phyloP scores from a whole-genome alignment of 2,113 vertebrate genomes.

The Labrus mixtus region DNA sequence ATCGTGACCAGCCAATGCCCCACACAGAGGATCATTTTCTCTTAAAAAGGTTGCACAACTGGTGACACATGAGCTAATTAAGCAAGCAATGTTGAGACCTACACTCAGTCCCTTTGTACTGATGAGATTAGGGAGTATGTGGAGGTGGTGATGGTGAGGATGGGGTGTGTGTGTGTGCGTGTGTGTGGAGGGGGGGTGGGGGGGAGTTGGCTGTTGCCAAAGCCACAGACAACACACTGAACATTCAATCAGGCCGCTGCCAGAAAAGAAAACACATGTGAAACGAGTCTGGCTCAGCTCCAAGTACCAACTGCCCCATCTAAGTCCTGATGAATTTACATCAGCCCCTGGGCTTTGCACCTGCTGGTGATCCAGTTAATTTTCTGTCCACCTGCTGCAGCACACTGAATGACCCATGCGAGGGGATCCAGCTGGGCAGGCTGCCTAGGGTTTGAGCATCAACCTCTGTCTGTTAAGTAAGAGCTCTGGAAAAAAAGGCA shows the following conservation, averaged over 20 bases:
- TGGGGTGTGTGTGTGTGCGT: neutral
- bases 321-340: slow-evolving; percentile 79
- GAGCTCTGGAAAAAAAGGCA: slow-evolving; percentile 34
- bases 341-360: slow-evolving; percentile 80
- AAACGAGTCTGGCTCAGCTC: slow-evolving; percentile 70
- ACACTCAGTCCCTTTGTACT: slow-evolving; percentile 53
- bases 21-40: slow-evolving; percentile 50
- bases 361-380: slow-evolving; percentile 80
- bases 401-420: slow-evolving; percentile 58
- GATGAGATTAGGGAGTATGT: slow-evolving; percentile 64
- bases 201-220: slow-evolving; percentile 58
- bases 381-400: slow-evolving; percentile 74
- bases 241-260: slow-evolving; percentile 72
- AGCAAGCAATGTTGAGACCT: slow-evolving; percentile 42
- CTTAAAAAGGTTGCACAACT: slow-evolving; percentile 50
- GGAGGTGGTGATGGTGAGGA: slow-evolving; percentile 14
- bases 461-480: slow-evolving; percentile 17
- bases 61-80: slow-evolving; percentile 59
- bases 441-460: slow-evolving; percentile 46
- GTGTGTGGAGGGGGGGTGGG: neutral
- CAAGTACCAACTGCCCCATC: slow-evolving; percentile 78
- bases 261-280: slow-evolving; percentile 76
- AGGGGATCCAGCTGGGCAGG: slow-evolving; percentile 58
- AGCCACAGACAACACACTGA: slow-evolving; percentile 78
- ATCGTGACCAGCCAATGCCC: slow-evolving; percentile 35